Evolutionary conservation across 2,888 invertebrate genomes (phyloP), one percentile per base, ranked within the genome.

Genomic region (Ophioninae sp.): DNA sequence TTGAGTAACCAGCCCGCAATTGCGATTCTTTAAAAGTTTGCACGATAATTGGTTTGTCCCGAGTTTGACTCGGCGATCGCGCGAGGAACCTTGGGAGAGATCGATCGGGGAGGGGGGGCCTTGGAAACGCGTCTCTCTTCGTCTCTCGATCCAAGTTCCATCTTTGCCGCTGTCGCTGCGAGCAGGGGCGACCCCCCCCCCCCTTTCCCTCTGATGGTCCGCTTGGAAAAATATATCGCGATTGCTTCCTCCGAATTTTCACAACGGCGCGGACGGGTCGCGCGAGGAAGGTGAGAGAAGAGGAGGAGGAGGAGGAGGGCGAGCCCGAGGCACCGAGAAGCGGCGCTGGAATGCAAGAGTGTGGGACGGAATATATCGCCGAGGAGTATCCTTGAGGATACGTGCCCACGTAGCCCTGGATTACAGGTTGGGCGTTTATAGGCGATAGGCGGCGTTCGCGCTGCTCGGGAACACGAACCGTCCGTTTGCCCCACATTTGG

Each of bases 321-420:
- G n/a, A n/a, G n/a, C 7, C 8, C 6, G n/a, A 44, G 3, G 76
- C 65, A 70, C 79, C 81, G 81, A 81, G 79, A 72, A 75, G 37
- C 59, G 59, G 56, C 10, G 59, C n/a, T 23, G 81, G 84, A 79
- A 84, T 84, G 81, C 81, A 84, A 57, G 57, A 62, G 79, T 79
- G 84, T 81, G 84, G 80, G 83, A 57, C n/a, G n/a, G n/a, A n/a
- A n/a, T n/a, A n/a, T n/a, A n/a, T n/a, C 74, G 83, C 74, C 81
- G 79, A 82, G 69, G 73, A 75, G 81, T 68, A 81, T 85, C 86
- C 86, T 87, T 85, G 80, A 79, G 72, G 68, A 75, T 82, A 73
- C n/a, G n/a, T 85, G 84, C 86, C 86, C 86, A 87, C 86, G 86
- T 87, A 85, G 64, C 70, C 10, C 83, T 79, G 83, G 80, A 83